A percentile compares a stretch with the other conserved stretches of the same genome.
Conservation (phyloP, 2,888 invertebrate genomes). For the Alviniconcha strummeri region DNA sequence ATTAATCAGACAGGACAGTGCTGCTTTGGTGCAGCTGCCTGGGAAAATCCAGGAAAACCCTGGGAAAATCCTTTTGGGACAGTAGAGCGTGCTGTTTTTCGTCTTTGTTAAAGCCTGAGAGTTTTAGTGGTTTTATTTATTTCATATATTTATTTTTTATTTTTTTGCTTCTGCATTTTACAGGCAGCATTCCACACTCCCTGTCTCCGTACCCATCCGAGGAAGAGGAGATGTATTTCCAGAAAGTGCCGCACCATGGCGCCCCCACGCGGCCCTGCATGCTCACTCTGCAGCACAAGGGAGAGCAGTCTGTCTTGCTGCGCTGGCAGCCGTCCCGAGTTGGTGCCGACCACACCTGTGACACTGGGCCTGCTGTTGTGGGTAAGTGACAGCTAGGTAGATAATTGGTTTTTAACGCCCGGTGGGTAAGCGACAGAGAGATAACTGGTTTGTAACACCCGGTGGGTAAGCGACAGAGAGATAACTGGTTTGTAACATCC, state of each 20-base stretch:
- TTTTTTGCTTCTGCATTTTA: neutral
- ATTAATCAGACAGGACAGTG: too few relatives aligned
- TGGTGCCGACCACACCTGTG: neutral
- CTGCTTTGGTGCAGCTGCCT: too few relatives aligned
- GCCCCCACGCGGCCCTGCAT: constrained; percentile 66
- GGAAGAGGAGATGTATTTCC: constrained; percentile 61
- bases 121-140: neutral
- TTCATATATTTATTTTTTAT: neutral
- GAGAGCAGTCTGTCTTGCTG: constrained; percentile 56
- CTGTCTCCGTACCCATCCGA: constrained; percentile 66
- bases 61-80: neutral
- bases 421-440: neutral
- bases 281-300: constrained; percentile 57
- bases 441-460: neutral
- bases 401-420: neutral
- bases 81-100: neutral
- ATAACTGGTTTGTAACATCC: neutral
- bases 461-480: neutral
- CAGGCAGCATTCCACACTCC: constrained; percentile 64
- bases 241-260: constrained; percentile 59
- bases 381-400: neutral
- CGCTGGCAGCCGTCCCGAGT: constrained; percentile 60
- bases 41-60: too few relatives aligned
- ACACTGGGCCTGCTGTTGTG: neutral
- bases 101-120: neutral